phyloP scores from a whole-genome alignment of 2,888 invertebrate species.

The Meiosimyza decipiens region DNA sequence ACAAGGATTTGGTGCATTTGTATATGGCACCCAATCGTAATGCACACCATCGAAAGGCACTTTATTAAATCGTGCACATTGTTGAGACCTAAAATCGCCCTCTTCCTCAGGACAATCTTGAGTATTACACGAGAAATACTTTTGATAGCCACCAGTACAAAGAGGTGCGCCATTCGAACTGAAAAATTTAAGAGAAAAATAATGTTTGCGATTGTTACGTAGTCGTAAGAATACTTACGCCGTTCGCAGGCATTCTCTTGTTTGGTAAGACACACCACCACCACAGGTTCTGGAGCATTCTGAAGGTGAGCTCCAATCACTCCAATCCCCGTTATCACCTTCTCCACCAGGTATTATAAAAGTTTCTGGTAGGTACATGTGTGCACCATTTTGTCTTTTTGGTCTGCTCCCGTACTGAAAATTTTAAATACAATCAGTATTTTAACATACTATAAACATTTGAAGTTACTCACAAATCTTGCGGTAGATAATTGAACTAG shows the following conservation, averaged over 20 bases:
- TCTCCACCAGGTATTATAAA: constrained; percentile 78
- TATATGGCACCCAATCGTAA: constrained; percentile 91
- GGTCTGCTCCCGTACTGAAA: constrained; percentile 77
- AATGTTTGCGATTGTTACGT: neutral
- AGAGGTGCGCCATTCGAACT: constrained; percentile 73
- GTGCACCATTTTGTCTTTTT: constrained; percentile 81
- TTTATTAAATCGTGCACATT: constrained; percentile 87
- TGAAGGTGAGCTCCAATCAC: constrained; percentile 84
- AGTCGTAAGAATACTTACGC: constrained; percentile 67
- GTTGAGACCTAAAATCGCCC: constrained; percentile 86
- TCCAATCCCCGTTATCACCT: constrained; percentile 77
- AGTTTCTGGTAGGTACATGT: constrained; percentile 77
- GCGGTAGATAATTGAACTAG: constrained; percentile 69
- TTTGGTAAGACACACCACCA: constrained; percentile 89
- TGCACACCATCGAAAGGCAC: constrained; percentile 83
- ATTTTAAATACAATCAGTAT: neutral
- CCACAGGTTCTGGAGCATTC: constrained; percentile 93
- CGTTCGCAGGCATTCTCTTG: constrained; percentile 77
- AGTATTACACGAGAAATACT: constrained; percentile 91
- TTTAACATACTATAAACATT: neutral
- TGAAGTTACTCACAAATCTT: constrained; percentile 71
- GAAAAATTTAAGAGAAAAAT: constrained; percentile 38
- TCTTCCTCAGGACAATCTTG: constrained; percentile 86
- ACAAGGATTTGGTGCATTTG: constrained; percentile 88
- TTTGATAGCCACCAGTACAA: constrained; percentile 83